A percentile compares a stretch with the other conserved stretches of the same genome.
Conservation (phyloP, 2,797 vertebrate genomes). For the Phylloscopus collybita region DNA sequence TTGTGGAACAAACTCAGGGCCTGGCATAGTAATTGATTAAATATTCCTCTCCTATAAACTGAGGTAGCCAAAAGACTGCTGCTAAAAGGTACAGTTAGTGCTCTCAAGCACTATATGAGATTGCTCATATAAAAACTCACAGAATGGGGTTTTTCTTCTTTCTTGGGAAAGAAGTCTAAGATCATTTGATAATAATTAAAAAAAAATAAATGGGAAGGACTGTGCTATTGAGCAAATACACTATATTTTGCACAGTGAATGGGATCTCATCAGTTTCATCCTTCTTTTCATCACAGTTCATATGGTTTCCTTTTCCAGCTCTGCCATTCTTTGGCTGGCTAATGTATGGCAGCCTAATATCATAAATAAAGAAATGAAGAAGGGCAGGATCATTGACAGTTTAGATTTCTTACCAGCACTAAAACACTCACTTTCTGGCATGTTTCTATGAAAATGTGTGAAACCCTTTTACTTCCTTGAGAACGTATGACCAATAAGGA, state of each 20-base stretch:
- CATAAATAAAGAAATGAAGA: neutral
- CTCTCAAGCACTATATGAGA: neutral
- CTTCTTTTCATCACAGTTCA: neutral
- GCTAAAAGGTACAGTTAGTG: neutral
- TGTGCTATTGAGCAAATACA: neutral
- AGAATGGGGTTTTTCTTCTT: too few relatives aligned
- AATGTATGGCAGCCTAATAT: neutral
- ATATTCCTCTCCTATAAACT: neutral
- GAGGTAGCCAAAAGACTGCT: neutral
- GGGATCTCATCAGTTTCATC: neutral
- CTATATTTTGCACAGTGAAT: neutral
- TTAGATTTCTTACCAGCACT: neutral
- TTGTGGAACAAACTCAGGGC: neutral
- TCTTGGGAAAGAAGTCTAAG: neutral
- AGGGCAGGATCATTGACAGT: neutral
- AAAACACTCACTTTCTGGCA: neutral
- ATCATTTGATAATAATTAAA: neutral
- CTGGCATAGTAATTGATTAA: neutral
- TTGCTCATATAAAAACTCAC: neutral
- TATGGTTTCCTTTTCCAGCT: neutral
- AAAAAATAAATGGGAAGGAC: neutral
- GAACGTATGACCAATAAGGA: neutral
- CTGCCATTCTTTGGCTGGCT: neutral
- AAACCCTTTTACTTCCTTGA: neutral
- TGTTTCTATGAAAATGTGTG: neutral